Evolutionary conservation across 2,797 vertebrate species (phyloP), one percentile per base, ranked within the genome.

Genomic region (Apogon hyalosoma): DNA sequence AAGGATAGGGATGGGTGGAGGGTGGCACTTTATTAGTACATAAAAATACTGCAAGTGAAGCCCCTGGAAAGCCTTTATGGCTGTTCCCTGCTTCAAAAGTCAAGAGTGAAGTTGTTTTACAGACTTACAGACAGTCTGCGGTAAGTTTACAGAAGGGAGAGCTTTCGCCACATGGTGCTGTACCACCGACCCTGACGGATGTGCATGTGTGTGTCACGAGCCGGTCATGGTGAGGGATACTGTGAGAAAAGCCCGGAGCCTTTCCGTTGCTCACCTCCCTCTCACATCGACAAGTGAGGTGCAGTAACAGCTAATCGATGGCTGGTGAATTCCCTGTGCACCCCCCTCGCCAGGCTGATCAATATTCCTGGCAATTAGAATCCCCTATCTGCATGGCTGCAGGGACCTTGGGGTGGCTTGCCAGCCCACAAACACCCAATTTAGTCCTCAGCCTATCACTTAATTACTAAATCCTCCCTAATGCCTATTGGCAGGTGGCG

Each of bases 341-440:
- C 79, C 83, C 87, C 87, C 86, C 87, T 88, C 54, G 48, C 90
- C 70, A 63, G 84, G 75, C 80, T 92, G 92, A 95, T 95, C 94
- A 93, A 95, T 95, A 94, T 93, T 86, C 88, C 85, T 85, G 92
- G 93, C 94, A 95, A 95, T 95, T 95, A 95, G 90, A 94, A 95
- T 94, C 91, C 93, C 88, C 93, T 94, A 94, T 95, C 93, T 94
- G 92, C 93, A 94, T 94, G 93, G 88, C 91, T 92, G 92, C 80
- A 77, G 90, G 92, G 91, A 92, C 93, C 91, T 93, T 58, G 61
- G 88, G 89, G 91, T 89, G 91, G 88, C 90, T 92, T 53, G 70
- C 82, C 83, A 85, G 92, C 92, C 91, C 91, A 88, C 94, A 94
- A 94, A 94, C 93, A 94, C 93, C 92, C 93, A 94, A 94, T 94